Conservation (phyloP, 37 sponge, comb jelly and placozoan genomes). For the Axinella damicornis region DNA sequence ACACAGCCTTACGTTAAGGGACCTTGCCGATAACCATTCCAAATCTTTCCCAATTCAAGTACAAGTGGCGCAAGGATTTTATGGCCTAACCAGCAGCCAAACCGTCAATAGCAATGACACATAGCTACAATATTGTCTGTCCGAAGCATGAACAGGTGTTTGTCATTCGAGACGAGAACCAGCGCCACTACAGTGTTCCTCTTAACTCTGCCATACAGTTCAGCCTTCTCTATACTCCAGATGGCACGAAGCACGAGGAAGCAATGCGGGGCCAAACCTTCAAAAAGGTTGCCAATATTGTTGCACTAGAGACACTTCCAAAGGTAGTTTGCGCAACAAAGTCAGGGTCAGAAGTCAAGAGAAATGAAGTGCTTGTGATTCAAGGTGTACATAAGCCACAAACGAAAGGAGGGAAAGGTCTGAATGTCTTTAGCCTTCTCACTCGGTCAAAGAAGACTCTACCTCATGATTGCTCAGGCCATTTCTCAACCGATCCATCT, state of each 20-base stretch:
- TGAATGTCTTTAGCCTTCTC: neutral
- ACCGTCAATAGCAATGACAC: too few relatives aligned
- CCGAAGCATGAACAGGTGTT: constrained; percentile 14
- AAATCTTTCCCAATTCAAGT: too few relatives aligned
- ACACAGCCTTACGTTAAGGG: too few relatives aligned
- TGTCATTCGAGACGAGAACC: neutral
- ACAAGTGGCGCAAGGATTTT: too few relatives aligned
- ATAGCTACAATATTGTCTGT: constrained; percentile 31
- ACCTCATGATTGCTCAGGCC: neutral
- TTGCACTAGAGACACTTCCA: constrained; percentile 9
- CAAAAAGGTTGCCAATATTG: constrained; percentile 8
- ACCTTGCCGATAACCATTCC: too few relatives aligned
- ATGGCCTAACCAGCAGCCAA: too few relatives aligned
- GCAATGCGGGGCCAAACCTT: neutral
- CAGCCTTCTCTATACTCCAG: constrained; percentile 7
- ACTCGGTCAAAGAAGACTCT: neutral
- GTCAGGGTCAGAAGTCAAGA: constrained; percentile 4
- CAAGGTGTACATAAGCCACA: neutral
- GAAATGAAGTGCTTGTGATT: constrained; percentile 23
- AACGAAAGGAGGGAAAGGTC: neutral
- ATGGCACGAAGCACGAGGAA: neutral
- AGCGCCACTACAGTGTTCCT: constrained; percentile 4
- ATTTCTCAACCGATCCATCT: neutral
- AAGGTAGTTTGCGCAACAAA: constrained; percentile 20
- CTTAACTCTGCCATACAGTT: constrained; percentile 45